phyloP scores from a whole-genome alignment of 30 jellyfish, hydroid and myxozoan species.

The Hydractinia echinata region DNA sequence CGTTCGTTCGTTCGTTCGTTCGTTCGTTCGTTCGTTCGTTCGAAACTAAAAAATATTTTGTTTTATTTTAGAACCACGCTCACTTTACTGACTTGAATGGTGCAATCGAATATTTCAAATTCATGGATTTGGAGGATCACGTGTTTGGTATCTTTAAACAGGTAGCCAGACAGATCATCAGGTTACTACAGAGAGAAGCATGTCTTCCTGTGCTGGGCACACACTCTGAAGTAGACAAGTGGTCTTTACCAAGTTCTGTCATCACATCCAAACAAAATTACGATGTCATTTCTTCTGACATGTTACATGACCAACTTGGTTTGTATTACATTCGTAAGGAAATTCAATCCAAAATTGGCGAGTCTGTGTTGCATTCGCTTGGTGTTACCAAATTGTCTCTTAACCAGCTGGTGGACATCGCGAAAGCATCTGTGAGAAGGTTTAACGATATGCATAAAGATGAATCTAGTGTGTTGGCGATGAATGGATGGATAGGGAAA shows the following conservation, averaged over 20 bases:
- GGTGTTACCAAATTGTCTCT: conserved; percentile 62
- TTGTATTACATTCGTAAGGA: conserved; percentile 48
- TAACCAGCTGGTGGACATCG: conserved; percentile 58
- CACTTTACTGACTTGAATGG: conserved; percentile 23
- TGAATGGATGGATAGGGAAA: conserved; percentile 74
- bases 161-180: conserved; percentile 48
- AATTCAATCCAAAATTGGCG: conserved; percentile 38
- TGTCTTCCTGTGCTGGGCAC: conserved; percentile 52
- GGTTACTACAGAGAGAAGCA: conserved; percentile 44
- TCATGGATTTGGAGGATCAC: conserved; percentile 61
- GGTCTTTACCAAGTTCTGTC: conserved; percentile 15
- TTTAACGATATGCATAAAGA: background rate
- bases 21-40: too few species aligned
- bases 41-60: too few species aligned
- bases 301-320: conserved; percentile 35
- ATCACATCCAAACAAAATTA: background rate
- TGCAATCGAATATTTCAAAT: conserved; percentile 45
- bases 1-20: too few species aligned
- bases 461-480: background rate
- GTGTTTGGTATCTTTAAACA: conserved; percentile 63
- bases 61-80: conserved; percentile 17
- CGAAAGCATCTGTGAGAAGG: conserved; percentile 41
- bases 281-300: conserved; percentile 13
- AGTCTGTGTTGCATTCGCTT: conserved; percentile 42
- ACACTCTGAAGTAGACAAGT: conserved; percentile 14